Evolutionary conservation across 2,113 vertebrate genomes (phyloP).

Genomic region (Taxidea taxus): DNA sequence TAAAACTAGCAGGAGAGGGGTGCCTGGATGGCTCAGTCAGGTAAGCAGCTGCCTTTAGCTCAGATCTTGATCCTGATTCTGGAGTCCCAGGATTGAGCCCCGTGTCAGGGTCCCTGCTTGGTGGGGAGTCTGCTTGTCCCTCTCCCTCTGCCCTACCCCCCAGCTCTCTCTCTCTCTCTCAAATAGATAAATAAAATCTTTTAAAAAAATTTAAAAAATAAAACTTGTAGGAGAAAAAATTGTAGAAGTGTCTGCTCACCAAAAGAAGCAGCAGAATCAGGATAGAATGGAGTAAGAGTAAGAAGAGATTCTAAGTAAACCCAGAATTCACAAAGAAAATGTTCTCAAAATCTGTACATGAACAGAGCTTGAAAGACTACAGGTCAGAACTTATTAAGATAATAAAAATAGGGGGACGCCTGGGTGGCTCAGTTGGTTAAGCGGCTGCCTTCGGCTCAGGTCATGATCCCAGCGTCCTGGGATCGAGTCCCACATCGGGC

Average conservation of each 20-base stretch:
- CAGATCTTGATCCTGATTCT: too few relatives aligned
- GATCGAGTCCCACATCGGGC: too few relatives aligned
- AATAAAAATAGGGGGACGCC: conserved; percentile 45
- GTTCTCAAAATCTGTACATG: not conserved
- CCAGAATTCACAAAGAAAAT: conserved; percentile 1
- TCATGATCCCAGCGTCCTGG: too few relatives aligned
- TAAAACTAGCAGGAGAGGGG: not conserved
- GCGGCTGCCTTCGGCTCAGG: too few relatives aligned
- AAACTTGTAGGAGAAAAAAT: not conserved
- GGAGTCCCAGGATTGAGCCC: too few relatives aligned
- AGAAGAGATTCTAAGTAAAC: conserved; percentile 35
- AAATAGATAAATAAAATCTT: not conserved
- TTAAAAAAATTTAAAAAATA: not conserved
- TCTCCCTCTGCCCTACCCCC: not conserved
- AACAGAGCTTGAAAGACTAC: not conserved
- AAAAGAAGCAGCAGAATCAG: not conserved
- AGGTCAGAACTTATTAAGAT: not conserved
- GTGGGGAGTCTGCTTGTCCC: too few relatives aligned
- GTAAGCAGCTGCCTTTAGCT: too few relatives aligned
- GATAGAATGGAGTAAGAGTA: not conserved
- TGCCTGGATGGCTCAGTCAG: too few relatives aligned
- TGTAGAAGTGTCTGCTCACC: not conserved
- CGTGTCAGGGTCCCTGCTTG: not conserved
- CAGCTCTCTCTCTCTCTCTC: too few relatives aligned
- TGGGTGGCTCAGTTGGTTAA: too few relatives aligned